Evolutionary conservation across 2,113 vertebrate genomes (phyloP).

Genomic region (Psephotus haematonotus): DNA sequence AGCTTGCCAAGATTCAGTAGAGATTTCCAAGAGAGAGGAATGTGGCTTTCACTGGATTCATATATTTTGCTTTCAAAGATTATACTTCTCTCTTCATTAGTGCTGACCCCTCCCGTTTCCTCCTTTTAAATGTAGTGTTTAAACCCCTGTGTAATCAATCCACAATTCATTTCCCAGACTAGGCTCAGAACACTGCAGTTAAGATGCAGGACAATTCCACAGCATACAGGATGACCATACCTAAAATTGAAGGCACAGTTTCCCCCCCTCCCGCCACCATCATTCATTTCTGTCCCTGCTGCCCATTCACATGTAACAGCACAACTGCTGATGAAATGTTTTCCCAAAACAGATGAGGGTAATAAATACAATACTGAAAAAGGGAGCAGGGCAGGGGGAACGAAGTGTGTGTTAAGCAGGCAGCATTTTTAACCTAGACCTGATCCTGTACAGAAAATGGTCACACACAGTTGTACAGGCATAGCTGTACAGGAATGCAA

Average conservation of each 20-base stretch:
- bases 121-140: background rate
- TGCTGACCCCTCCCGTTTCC: background rate
- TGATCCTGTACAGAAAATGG: background rate
- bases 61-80: background rate
- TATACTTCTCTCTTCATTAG: background rate
- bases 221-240: background rate
- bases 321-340: slow-evolving; percentile 2
- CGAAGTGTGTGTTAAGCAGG: background rate
- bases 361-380: background rate
- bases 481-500: background rate
- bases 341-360: slow-evolving; percentile 3
- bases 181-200: background rate
- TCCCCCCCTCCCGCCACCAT: background rate
- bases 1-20: background rate
- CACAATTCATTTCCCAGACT: background rate
- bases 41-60: background rate
- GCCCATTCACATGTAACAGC: background rate
- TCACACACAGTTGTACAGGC: background rate
- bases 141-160: background rate
- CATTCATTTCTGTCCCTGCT: background rate
- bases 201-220: background rate
- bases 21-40: background rate
- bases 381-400: accelerated
- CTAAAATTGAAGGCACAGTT: background rate
- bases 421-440: background rate